phyloP scores from a whole-genome alignment of 2,888 invertebrate genomes.

The Synanthedon myopaeformis region DNA sequence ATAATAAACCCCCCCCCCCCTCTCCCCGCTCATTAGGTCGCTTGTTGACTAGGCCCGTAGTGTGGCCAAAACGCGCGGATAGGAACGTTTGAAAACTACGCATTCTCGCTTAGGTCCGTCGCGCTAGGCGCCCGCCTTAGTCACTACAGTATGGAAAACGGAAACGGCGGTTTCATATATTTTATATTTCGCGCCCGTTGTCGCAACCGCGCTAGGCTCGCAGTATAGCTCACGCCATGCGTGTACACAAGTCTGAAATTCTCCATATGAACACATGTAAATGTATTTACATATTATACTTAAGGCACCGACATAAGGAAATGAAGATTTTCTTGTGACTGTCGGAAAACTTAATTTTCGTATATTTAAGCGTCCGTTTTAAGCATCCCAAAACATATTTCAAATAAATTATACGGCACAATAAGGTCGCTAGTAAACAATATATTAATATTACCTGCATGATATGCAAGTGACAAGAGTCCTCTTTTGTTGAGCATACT shows the following conservation, averaged over 20 bases:
- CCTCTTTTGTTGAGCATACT: constrained; percentile 79
- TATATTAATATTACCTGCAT: constrained; percentile 75
- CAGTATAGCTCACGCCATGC: constrained; percentile 5
- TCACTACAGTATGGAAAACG: constrained; percentile 2
- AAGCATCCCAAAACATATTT: no score
- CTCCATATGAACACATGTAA: no score
- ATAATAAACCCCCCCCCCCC: not conserved
- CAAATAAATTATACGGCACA: no score
- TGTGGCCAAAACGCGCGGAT: not conserved
- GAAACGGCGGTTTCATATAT: constrained; percentile 9
- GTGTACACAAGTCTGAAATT: no score
- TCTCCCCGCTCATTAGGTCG: no score
- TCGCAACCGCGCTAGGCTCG: constrained; percentile 7
- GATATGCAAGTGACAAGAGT: constrained; percentile 85
- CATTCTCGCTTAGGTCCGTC: constrained; percentile 1
- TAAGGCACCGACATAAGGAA: no score
- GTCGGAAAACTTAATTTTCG: no score
- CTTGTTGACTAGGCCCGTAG: no score
- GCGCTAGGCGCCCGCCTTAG: constrained; percentile 4
- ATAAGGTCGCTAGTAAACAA: not conserved
- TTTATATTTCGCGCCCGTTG: constrained; percentile 10
- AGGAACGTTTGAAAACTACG: not conserved
- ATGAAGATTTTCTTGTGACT: no score
- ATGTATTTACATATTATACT: no score
- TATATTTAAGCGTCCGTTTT: no score